A percentile compares a stretch with the other conserved stretches of the same genome.
Conservation (phyloP, 2,888 invertebrate species). For the Sinelater perroti region DNA sequence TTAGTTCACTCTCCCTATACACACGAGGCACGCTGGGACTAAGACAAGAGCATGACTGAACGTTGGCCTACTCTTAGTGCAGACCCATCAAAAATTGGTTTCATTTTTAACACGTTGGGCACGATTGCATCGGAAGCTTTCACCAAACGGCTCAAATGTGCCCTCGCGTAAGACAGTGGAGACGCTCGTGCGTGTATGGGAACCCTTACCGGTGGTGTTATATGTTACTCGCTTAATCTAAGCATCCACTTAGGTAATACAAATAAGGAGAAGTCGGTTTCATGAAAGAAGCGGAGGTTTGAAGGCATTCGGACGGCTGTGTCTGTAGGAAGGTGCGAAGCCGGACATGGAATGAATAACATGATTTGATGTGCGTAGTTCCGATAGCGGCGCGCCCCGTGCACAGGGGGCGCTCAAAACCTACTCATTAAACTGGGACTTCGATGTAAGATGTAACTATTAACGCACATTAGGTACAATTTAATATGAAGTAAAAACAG, state of each 20-base stretch:
- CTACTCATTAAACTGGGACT: constrained; percentile 32
- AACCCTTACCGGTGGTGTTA: constrained; percentile 15
- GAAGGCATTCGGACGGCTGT: too few species aligned
- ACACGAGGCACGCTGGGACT: constrained; percentile 4
- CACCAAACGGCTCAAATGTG: not conserved
- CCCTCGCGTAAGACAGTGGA: not conserved
- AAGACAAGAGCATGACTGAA: constrained; percentile 6
- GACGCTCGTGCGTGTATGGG: constrained; percentile 23
- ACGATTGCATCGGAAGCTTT: not conserved
- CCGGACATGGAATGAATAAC: constrained; percentile 12
- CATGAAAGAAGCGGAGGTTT: not conserved
- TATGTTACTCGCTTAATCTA: constrained; percentile 19
- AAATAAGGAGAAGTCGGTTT: not conserved
- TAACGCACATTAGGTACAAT: constrained; percentile 55
- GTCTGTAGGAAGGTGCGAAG: constrained; percentile 22
- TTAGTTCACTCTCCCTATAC: constrained; percentile 20
- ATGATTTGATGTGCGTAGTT: constrained; percentile 35
- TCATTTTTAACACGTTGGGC: not conserved
- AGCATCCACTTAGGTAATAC: constrained; percentile 18
- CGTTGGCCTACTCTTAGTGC: constrained; percentile 16
- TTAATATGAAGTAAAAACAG: constrained; percentile 49
- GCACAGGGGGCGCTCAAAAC: constrained; percentile 19
- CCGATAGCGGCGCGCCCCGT: constrained; percentile 27
- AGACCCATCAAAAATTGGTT: not conserved
- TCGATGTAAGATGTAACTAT: constrained; percentile 46